Base-by-base conservation (phyloP, 2,888 invertebrate species). In the Himalopsyche tibetana region DNA sequence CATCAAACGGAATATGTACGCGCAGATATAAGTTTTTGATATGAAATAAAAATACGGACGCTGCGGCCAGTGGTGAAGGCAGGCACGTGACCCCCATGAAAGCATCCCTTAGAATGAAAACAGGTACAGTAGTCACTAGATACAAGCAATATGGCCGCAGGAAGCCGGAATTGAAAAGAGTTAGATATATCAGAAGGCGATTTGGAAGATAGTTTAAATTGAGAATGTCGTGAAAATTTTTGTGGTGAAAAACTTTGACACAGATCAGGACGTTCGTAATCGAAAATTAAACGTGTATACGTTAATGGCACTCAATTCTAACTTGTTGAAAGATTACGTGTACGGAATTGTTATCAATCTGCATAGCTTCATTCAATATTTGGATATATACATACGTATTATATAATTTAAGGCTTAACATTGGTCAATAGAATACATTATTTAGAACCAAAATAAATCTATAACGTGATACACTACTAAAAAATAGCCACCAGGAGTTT, bases 1-100 rank as follows among this genome's bases (percentile, higher is more conserved):
- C 36, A 36, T 36, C 74, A 36, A 74, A 74, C 36, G 74, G 38
- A 74, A 74, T 74, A 74, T 63, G n/a, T 74, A 74, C 74, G 36
- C 38, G 74, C 15, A 74, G 74, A 74, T 74, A 74, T 74, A 74
- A 74, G 74, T 74, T 74, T 74, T 74, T 36, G 74, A 74, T 74
- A 74, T 74, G 74, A 36, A 28, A 74, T 74, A 74, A 38, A 74
- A 74, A 38, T 74, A 74, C 74, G 63, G n/a, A 28, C 19, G 63
- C 28, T n/a, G 28, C 19, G 74, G 74, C 15, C 74, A 74, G 74
- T 74, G 36, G 74, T 38, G 74, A 74, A 74, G 36, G 83, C 40
- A 63, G 80, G 86, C 74, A 84, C 86, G 86, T 84, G 86, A 86
- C 86, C 63, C 56, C 86, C 15, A 19, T 82, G 83, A 83, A 82